Evolutionary conservation across 1,140 invertebrate genomes (phyloP).

Genomic region (Trissolcus basalis): DNA sequence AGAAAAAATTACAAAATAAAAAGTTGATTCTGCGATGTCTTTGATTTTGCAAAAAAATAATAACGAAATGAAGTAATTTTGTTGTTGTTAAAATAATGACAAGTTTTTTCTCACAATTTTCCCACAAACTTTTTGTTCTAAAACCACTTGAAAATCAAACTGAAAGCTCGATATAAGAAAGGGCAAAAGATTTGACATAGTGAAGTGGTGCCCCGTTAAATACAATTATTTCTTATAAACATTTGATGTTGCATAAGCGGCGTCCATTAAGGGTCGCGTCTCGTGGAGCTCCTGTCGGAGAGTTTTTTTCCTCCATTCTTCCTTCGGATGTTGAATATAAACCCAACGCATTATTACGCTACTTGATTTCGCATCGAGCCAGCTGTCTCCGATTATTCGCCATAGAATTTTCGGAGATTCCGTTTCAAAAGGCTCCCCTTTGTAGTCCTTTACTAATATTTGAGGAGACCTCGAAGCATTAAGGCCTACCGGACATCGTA

Average conservation of each 20-base stretch:
- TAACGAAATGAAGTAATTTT: no score
- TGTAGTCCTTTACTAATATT: conserved; percentile 73
- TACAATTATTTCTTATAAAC: conserved; percentile 53
- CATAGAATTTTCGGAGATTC: conserved; percentile 70
- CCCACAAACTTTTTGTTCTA: no score
- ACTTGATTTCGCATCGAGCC: conserved; percentile 75
- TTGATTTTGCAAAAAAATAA: no score
- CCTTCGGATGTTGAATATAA: conserved; percentile 59
- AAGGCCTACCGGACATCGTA: conserved; percentile 63
- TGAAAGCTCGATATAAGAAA: no score
- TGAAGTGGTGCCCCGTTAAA: conserved; percentile 27
- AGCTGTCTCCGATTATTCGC: conserved; percentile 73
- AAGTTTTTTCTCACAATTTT: no score
- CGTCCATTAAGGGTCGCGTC: conserved; percentile 46
- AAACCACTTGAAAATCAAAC: no score
- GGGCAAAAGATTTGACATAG: no score
- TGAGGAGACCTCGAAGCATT: conserved; percentile 65
- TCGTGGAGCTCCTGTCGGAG: conserved; percentile 49
- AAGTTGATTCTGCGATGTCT: no score
- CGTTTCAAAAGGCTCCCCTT: conserved; percentile 68
- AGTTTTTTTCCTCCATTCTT: conserved; percentile 61
- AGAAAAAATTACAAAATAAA: no score
- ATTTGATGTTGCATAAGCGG: conserved; percentile 49
- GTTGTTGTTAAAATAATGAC: no score
- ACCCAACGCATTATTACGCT: conserved; percentile 72